These are phyloP conservation scores for Oceanites oceanicus DNA, from an alignment of 2,113 vertebrate genomes.

Conservation along the genomic window DNA sequence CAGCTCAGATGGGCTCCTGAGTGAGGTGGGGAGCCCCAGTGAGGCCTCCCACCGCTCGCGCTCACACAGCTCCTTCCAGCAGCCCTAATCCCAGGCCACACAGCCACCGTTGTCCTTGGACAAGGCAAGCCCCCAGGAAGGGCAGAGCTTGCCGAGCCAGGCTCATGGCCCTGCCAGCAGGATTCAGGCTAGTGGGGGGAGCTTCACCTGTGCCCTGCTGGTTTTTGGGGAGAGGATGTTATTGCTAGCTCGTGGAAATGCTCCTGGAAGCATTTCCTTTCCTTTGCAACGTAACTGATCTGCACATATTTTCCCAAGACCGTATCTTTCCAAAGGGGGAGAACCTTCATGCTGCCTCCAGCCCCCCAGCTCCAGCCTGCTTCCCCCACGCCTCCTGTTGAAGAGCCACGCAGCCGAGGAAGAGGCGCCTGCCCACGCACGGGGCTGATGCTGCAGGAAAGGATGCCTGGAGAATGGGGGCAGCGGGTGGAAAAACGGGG, in stretches of 20 bases:
- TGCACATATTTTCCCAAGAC: neutral
- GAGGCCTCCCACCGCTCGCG: rapidly evolving
- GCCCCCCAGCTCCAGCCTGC: neutral
- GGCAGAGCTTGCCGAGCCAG: neutral
- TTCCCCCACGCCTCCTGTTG: neutral
- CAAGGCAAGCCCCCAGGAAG: neutral
- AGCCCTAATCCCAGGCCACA: neutral
- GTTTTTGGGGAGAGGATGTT: neutral
- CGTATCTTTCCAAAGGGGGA: neutral
- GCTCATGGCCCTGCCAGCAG: neutral
- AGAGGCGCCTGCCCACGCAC: rapidly evolving
- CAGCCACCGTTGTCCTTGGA: neutral
- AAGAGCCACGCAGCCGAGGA: neutral
- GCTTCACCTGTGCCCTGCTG: neutral
- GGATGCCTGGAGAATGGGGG: neutral
- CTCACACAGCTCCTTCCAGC: neutral
- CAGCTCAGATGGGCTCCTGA: neutral
- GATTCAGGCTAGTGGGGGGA: neutral
- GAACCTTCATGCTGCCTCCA: neutral
- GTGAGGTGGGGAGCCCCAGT: rapidly evolving
- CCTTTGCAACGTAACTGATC: neutral
- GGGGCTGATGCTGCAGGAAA: neutral
- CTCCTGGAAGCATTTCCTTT: neutral
- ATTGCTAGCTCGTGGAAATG: neutral
- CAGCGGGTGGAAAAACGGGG: neutral